Evolutionary conservation across 2,888 invertebrate genomes (phyloP).

Genomic region (Julus scanicus): DNA sequence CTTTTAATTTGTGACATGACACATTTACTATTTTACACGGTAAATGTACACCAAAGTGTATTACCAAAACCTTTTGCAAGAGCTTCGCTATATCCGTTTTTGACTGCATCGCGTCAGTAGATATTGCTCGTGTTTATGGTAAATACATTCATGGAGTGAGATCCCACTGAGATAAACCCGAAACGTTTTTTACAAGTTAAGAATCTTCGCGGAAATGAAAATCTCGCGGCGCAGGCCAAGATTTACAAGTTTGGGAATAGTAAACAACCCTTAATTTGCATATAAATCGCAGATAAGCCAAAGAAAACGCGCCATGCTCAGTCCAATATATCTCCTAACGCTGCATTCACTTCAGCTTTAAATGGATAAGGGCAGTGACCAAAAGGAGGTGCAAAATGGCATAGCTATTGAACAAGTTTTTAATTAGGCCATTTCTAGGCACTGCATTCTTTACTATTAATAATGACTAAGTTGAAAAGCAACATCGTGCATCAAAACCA

Average conservation of each 20-base stretch:
- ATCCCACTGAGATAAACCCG: not conserved
- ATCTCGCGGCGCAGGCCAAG: not conserved
- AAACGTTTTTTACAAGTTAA: not conserved
- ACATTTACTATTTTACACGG: too few relatives aligned
- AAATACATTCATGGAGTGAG: not conserved
- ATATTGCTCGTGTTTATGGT: not conserved
- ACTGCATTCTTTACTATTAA: constrained; percentile 26
- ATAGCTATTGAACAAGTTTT: constrained; percentile 12
- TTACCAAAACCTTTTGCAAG: too few relatives aligned
- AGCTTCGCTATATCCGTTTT: too few relatives aligned
- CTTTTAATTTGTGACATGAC: too few relatives aligned
- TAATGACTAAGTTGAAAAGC: constrained; percentile 47
- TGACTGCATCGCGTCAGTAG: not conserved
- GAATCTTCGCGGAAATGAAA: constrained; percentile 23
- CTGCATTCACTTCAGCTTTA: not conserved
- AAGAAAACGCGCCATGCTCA: not conserved
- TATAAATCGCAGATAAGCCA: not conserved
- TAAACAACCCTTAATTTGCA: constrained; percentile 42
- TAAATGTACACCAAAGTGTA: too few relatives aligned
- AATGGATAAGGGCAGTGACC: constrained; percentile 19
- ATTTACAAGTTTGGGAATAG: not conserved
- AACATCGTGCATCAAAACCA: constrained; percentile 23
- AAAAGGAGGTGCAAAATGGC: constrained; percentile 11
- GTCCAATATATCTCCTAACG: not conserved
- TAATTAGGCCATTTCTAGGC: constrained; percentile 38